These are phyloP conservation scores for Lota lota DNA, from an alignment of 2,113 vertebrate genomes.

Conservation along the genomic window DNA sequence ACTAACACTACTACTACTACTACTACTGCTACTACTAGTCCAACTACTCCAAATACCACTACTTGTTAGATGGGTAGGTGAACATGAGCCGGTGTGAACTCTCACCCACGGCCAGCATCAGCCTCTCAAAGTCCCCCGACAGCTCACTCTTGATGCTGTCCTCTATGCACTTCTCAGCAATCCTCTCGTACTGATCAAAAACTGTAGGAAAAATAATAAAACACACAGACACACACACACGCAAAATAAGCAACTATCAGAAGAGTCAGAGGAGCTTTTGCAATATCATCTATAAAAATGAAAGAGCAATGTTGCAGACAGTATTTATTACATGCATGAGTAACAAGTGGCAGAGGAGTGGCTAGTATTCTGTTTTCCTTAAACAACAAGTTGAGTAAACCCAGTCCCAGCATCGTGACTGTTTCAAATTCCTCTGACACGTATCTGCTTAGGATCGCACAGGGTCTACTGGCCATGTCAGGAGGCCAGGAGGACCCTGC, in stretches of 20 bases:
- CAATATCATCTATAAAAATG: too few species aligned
- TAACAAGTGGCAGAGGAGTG: too few species aligned
- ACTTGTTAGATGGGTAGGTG: not conserved
- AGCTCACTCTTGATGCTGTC: conserved; percentile 90
- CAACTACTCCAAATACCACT: not conserved
- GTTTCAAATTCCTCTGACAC: not conserved
- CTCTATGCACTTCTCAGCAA: conserved; percentile 84
- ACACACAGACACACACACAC: not conserved
- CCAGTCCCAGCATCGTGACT: too few species aligned
- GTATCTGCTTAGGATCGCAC: not conserved
- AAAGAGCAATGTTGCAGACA: too few species aligned
- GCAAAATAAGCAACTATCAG: too few species aligned
- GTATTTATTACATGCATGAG: too few species aligned
- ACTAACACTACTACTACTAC: too few species aligned
- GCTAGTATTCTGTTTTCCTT: too few species aligned
- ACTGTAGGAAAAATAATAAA: conserved; percentile 65
- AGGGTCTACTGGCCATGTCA: conserved; percentile 4
- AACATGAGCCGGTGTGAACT: conserved; percentile 2
- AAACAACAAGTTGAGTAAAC: too few species aligned
- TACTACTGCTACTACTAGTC: too few species aligned
- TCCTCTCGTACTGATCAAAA: conserved; percentile 90
- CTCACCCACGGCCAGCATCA: conserved; percentile 95
- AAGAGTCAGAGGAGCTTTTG: too few species aligned
- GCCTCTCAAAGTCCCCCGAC: conserved; percentile 92
- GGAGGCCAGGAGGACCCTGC: conserved; percentile 10